A percentile compares a stretch with the other conserved stretches of the same genome.
phyloP scores from a whole-genome alignment of 2,888 invertebrate genomes.

The Agrochola litura region DNA sequence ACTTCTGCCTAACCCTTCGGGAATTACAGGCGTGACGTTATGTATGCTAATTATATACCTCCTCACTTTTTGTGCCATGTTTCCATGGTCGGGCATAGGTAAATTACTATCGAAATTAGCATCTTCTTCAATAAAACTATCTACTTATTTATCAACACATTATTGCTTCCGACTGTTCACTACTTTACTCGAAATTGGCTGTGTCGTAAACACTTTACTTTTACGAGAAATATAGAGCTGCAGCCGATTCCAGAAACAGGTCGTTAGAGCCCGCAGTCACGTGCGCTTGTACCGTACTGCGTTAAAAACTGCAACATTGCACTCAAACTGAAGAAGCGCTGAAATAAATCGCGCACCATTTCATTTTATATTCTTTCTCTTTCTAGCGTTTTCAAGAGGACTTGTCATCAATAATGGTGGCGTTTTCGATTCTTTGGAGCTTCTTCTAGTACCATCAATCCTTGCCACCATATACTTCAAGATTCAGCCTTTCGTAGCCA shows the following conservation, averaged over 20 bases:
- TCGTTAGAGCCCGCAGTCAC: slow-evolving; percentile 58
- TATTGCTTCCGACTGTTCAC: slow-evolving; percentile 18
- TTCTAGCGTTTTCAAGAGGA: slow-evolving; percentile 9
- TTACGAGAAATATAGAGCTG: slow-evolving; percentile 54
- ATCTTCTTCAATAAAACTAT: background rate
- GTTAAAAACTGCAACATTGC: slow-evolving; percentile 64
- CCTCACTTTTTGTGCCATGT: background rate
- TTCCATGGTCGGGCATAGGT: background rate
- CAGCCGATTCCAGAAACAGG: slow-evolving; percentile 33
- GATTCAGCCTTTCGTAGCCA: background rate
- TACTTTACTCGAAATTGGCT: slow-evolving; percentile 34
- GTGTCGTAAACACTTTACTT: slow-evolving; percentile 59
- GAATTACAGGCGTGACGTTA: background rate
- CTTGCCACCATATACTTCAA: background rate
- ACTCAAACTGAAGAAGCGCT: slow-evolving; percentile 35
- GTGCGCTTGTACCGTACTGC: slow-evolving; percentile 50
- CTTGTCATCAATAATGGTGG: slow-evolving; percentile 40
- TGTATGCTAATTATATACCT: background rate
- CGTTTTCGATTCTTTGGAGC: slow-evolving; percentile 5
- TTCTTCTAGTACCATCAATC: slow-evolving; percentile 12
- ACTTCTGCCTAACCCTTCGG: background rate
- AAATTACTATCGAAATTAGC: background rate
- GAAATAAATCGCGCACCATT: slow-evolving; percentile 51
- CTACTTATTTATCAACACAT: background rate
- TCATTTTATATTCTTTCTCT: slow-evolving; percentile 27